Conservation (phyloP, 2,113 vertebrate species). For the Ceyx melanurus region DNA sequence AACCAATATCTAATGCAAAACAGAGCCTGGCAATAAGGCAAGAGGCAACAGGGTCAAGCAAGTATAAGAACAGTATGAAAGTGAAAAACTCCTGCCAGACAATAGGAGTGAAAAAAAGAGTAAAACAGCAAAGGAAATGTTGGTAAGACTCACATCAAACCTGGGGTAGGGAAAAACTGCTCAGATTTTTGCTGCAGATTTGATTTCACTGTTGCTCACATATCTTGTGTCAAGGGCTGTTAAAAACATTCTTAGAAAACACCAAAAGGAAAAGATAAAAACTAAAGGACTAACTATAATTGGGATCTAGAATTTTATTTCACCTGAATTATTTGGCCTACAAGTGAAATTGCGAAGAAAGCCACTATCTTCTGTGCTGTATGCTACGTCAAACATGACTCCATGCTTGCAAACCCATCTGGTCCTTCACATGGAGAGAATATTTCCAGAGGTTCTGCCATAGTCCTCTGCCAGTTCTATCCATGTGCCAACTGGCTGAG, state of each 20-base stretch:
- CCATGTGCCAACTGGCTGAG: neutral
- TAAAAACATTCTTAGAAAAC: slow-evolving; percentile 3
- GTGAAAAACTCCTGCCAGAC: neutral
- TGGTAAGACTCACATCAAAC: neutral
- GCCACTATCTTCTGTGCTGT: neutral
- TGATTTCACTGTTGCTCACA: neutral
- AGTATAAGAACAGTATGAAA: slow-evolving; percentile 21
- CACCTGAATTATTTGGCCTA: neutral
- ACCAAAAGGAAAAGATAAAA: neutral
- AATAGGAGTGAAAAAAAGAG: neutral
- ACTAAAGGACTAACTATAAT: neutral
- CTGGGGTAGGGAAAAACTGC: neutral
- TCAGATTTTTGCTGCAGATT: neutral
- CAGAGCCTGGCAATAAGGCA: slow-evolving; percentile 1
- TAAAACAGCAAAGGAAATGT: neutral
- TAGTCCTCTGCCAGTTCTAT: neutral
- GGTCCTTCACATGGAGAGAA: neutral
- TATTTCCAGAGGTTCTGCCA: neutral
- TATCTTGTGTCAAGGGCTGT: neutral
- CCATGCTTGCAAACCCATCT: neutral
- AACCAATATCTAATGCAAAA: slow-evolving; percentile 40
- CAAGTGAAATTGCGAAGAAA: neutral
- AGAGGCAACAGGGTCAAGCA: neutral
- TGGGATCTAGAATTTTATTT: neutral
- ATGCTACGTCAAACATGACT: neutral